Conservation (phyloP, 2,888 invertebrate genomes). For the Orthosia incerta region DNA sequence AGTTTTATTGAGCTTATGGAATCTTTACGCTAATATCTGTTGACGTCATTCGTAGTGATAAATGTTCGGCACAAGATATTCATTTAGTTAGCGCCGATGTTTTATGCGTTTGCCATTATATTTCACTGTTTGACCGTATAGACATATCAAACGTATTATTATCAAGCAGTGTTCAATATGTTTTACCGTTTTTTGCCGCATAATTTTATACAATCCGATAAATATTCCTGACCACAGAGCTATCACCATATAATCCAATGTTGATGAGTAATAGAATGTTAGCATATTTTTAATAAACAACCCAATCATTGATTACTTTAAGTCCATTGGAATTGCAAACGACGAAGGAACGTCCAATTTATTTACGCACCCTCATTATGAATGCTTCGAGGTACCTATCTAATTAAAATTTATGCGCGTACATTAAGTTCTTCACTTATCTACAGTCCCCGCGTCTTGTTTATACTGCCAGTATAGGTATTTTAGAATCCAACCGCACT, state of each 20-base stretch:
- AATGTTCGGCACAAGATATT: constrained; percentile 46
- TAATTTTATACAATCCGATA: not conserved
- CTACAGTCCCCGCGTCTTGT: constrained; percentile 68
- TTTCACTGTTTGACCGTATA: constrained; percentile 25
- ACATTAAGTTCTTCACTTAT: constrained; percentile 77
- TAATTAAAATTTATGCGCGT: constrained; percentile 81
- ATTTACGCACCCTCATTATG: constrained; percentile 74
- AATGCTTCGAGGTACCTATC: constrained; percentile 72
- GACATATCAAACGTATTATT: constrained; percentile 12
- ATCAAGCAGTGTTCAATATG: constrained; percentile 11
- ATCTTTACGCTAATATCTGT: constrained; percentile 22
- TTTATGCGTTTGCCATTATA: constrained; percentile 28
- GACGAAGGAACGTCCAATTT: constrained; percentile 68
- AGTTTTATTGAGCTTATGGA: constrained; percentile 7
- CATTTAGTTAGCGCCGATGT: constrained; percentile 36
- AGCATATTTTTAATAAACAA: constrained; percentile 63
- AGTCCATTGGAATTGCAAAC: constrained; percentile 65
- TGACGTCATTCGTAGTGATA: constrained; percentile 52
- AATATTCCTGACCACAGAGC: constrained; percentile 1
- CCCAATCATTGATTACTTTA: constrained; percentile 63
- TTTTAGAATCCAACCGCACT: constrained; percentile 62
- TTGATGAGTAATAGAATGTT: constrained; percentile 50
- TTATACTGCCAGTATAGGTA: constrained; percentile 65
- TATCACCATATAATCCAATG: constrained; percentile 45
- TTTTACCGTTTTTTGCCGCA: not conserved